Conservation (phyloP, 2,888 invertebrate species). For the Ferrisia virgata region DNA sequence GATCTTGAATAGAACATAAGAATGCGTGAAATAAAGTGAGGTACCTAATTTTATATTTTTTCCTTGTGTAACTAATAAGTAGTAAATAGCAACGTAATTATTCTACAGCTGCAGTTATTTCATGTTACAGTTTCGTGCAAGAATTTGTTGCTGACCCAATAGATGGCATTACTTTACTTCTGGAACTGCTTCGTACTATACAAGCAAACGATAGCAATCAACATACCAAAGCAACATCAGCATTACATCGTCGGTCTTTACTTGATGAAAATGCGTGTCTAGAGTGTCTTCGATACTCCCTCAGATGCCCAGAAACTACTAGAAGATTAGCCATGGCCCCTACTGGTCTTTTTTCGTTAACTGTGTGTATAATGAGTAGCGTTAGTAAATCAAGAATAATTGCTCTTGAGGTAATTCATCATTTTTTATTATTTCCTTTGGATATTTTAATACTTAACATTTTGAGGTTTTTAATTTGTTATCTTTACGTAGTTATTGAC, state of each 20-base stretch:
- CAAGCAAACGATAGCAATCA: constrained; percentile 61
- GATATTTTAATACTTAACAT: neutral
- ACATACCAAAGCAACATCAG: constrained; percentile 58
- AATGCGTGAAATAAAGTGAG: too few species aligned
- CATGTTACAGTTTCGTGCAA: constrained; percentile 76
- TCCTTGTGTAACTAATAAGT: neutral
- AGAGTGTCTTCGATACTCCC: constrained; percentile 80
- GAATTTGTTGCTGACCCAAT: constrained; percentile 85
- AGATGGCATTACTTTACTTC: constrained; percentile 78
- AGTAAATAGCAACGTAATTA: neutral
- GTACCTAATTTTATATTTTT: neutral
- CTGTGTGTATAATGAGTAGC: constrained; percentile 83
- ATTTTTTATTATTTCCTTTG: neutral
- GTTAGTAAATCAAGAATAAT: constrained; percentile 80
- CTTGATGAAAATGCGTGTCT: constrained; percentile 85
- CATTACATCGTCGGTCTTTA: constrained; percentile 61
- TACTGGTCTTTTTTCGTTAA: constrained; percentile 77
- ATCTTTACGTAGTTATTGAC: constrained; percentile 67
- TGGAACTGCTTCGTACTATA: constrained; percentile 81
- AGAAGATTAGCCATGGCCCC: constrained; percentile 72
- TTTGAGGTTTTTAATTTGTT: constrained; percentile 5
- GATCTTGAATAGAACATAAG: neutral
- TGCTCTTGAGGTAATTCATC: constrained; percentile 71
- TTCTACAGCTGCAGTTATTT: constrained; percentile 36
- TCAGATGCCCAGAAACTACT: constrained; percentile 75